phyloP scores from a whole-genome alignment of 2,888 invertebrate species.

The Dasypolia templi region DNA sequence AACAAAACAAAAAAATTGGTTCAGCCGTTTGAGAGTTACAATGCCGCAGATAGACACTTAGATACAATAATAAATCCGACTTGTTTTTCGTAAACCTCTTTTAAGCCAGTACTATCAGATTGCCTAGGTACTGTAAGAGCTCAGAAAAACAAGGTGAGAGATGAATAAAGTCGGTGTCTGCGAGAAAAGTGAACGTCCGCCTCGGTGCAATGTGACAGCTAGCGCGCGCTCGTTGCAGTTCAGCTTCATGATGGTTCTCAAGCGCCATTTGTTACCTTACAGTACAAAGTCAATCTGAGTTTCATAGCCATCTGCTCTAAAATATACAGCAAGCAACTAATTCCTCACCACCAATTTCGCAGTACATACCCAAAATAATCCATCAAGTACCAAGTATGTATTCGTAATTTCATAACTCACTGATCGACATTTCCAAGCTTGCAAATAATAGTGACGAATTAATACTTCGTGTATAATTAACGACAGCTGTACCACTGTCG shows the following conservation, averaged over 20 bases:
- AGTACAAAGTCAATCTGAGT: background rate
- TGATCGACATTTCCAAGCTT: slow-evolving; percentile 56
- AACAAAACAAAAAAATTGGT: too few relatives aligned
- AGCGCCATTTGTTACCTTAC: too few relatives aligned
- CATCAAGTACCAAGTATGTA: slow-evolving; percentile 2
- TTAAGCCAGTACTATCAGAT: too few relatives aligned
- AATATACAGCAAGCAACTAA: background rate
- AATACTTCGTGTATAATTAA: slow-evolving; percentile 63
- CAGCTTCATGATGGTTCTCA: too few relatives aligned
- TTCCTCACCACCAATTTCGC: slow-evolving; percentile 1
- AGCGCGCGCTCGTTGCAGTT: too few relatives aligned
- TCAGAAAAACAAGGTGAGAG: too few relatives aligned
- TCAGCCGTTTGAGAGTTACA: too few relatives aligned
- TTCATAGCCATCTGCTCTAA: background rate
- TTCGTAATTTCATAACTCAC: slow-evolving; percentile 39
- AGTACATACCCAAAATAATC: slow-evolving; percentile 31
- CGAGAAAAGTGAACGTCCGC: too few relatives aligned
- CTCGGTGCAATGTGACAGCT: too few relatives aligned
- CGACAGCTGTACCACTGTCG: slow-evolving; percentile 43
- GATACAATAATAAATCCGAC: background rate
- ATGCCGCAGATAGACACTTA: too few relatives aligned
- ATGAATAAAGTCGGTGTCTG: too few relatives aligned
- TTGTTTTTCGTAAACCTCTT: background rate
- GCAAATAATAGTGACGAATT: slow-evolving; percentile 55
- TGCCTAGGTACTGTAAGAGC: too few relatives aligned